Base-by-base conservation (phyloP, 2,888 invertebrate genomes). In the Lamproptera curius region DNA sequence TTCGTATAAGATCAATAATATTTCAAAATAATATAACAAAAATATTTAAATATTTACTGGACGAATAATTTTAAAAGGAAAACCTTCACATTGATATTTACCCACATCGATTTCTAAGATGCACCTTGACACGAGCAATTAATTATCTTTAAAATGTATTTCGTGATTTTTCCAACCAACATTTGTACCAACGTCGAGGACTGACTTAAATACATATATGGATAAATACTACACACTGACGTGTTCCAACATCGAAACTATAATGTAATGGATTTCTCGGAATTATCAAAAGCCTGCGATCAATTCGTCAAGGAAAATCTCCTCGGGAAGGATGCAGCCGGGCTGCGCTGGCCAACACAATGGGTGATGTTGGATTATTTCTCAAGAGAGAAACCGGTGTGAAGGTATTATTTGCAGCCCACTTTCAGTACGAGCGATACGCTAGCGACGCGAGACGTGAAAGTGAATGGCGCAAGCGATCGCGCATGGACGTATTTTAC, bases 381-480 rank as follows among this genome's bases (percentile, higher is more conserved):
- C 76, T 73, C 76, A 76, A 74, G 75, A 80, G 83, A 84, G 84
- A 84, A 84, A 83, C 76, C 71, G 65, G 66, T 63, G 63, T 70
- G 57, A 51, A 65, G 63, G 74, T 74, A 82, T 85, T 85, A 81
- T 83, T 80, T 66, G 72, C 71, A 84, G 79, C 79, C 81, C 73
- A 86, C 82, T 86, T 87, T 85, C 76, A 64, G 81, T 72, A 67
- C 59, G 58, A 65, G 63, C 56, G 58, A 62, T 61, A 66, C 61
- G 66, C 65, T 56, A 56, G 65, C 69, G 55, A 63, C 57, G 61
- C 65, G 63, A 66, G 57, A 63, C 73, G 85, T 77, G 86, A 86
- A 85, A 87, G 86, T 86, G 85, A 87, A 84, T 84, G 84, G 80
- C 71, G 71, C 73, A 78, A 76, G 71, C 67, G 59, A 58, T 63